Percentiles rank a stretch among this genome's conserved stretches.
Conservation (phyloP, 2,113 vertebrate genomes). For the Prinia subflava region DNA sequence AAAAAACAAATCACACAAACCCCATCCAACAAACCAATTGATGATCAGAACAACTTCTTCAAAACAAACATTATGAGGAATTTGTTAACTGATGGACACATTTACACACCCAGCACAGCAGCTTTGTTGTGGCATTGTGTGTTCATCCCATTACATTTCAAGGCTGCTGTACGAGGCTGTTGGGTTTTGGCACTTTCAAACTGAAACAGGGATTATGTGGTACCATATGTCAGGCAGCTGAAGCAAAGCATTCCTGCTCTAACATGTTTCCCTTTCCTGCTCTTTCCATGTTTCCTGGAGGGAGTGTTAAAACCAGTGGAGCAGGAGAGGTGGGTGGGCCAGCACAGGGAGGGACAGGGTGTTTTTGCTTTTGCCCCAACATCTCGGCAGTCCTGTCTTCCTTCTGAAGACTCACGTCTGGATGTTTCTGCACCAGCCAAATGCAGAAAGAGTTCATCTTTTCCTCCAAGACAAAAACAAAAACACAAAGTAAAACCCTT, state of each 20-base stretch:
- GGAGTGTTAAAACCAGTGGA: neutral
- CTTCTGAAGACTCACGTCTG: neutral
- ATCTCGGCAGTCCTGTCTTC: neutral
- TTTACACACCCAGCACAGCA: neutral
- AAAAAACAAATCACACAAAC: neutral
- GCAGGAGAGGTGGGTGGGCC: neutral
- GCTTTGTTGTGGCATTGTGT: conserved; percentile 20
- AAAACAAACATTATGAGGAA: neutral
- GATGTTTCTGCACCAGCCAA: neutral
- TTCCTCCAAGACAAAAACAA: neutral
- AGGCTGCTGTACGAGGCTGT: conserved; percentile 42
- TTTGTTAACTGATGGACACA: conserved; percentile 14
- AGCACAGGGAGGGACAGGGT: neutral
- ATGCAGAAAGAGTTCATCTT: neutral
- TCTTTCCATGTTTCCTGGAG: neutral
- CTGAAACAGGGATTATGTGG: conserved; percentile 5
- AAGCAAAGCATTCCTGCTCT: conserved; percentile 13
- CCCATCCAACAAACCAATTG: neutral
- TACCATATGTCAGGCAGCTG: conserved; percentile 56
- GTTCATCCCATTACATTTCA: conserved; percentile 19
- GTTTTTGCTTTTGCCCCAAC: fast-evolving
- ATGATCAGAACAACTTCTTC: neutral
- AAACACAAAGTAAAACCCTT: neutral
- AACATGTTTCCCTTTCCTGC: neutral
- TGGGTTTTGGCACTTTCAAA: conserved; percentile 39